Percentiles rank a stretch among this genome's conserved stretches.
Conservation (phyloP, 2,113 vertebrate species). For the Daphoenositta chrysoptera region DNA sequence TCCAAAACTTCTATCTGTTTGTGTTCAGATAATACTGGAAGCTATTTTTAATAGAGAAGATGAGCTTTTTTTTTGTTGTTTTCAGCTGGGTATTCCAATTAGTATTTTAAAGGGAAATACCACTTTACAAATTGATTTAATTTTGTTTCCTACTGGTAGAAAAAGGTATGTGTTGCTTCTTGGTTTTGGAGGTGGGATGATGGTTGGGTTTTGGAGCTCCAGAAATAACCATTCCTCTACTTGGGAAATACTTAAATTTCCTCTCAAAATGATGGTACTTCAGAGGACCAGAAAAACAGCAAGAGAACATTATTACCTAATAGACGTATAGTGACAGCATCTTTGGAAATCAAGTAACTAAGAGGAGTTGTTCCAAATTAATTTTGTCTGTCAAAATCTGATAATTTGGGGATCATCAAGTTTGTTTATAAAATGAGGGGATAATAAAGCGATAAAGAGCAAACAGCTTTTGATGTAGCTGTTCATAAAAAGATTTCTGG, state of each 20-base stretch:
- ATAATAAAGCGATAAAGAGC: neutral
- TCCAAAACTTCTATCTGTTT: neutral
- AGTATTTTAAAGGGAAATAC: neutral
- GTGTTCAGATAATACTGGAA: neutral
- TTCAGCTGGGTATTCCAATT: neutral
- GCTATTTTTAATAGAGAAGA: neutral
- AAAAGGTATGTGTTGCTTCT: neutral
- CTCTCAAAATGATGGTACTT: neutral
- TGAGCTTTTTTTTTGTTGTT: neutral
- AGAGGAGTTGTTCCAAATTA: neutral
- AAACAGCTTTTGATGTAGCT: neutral
- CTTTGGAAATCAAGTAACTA: neutral
- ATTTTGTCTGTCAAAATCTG: neutral
- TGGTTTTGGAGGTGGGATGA: neutral
- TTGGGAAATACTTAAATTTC: neutral
- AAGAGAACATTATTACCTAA: neutral
- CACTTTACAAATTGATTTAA: neutral
- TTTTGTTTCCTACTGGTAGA: neutral
- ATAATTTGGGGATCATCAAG: neutral
- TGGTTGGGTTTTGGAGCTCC: neutral
- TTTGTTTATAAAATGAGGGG: neutral
- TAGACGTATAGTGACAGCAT: rapidly evolving
- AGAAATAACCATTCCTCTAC: neutral
- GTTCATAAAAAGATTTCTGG: neutral
- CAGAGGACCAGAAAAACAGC: neutral